phyloP scores from a whole-genome alignment of 2,797 vertebrate species.

The Austrolebias charrua region DNA sequence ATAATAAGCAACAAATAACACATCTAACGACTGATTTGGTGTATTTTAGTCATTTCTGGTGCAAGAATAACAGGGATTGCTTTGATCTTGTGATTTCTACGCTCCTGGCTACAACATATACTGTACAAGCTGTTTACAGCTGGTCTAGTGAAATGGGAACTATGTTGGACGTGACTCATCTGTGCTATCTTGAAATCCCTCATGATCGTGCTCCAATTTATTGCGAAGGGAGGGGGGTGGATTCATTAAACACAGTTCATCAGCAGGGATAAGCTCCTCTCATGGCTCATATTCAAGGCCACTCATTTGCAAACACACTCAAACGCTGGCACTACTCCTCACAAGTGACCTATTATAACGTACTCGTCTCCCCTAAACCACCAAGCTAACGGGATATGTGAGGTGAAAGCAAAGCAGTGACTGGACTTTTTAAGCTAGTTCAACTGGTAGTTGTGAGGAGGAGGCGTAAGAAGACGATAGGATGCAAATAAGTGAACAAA shows the following conservation, averaged over 20 bases:
- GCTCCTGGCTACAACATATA: neutral
- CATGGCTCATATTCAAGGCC: constrained; percentile 54
- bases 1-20: neutral
- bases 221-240: constrained; percentile 21
- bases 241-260: constrained; percentile 61
- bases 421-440: too few relatives aligned
- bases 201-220: constrained; percentile 58
- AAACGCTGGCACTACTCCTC: constrained; percentile 25
- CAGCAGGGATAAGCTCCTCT: constrained; percentile 58
- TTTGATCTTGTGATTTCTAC: neutral
- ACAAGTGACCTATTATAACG: constrained; percentile 45
- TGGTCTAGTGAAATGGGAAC: constrained; percentile 19
- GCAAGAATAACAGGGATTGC: neutral
- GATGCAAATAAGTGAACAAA: constrained; percentile 22
- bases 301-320: constrained; percentile 40
- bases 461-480: constrained; percentile 26
- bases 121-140: constrained; percentile 3
- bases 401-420: constrained; percentile 42
- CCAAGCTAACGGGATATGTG: constrained; percentile 38
- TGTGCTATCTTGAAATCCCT: constrained; percentile 30
- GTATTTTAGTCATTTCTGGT: too few relatives aligned
- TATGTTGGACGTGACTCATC: constrained; percentile 36
- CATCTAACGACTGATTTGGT: neutral
- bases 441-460: constrained; percentile 27
- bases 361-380: constrained; percentile 38